phyloP scores from a whole-genome alignment of 23 tunicate genomes.

The Ciona savignyi region DNA sequence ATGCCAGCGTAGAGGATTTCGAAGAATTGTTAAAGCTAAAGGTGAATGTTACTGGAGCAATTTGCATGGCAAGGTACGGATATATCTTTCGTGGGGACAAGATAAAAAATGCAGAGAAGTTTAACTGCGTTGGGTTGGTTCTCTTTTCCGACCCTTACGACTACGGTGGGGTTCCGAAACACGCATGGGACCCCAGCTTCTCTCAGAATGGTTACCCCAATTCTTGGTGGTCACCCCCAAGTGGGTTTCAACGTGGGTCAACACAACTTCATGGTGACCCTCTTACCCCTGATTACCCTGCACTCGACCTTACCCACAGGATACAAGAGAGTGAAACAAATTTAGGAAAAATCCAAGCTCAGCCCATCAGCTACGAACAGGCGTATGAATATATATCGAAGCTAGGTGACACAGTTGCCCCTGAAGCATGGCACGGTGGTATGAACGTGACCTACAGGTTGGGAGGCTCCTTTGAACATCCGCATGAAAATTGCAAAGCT shows the following conservation, averaged over 20 bases:
- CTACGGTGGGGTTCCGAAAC: slow-evolving; percentile 35
- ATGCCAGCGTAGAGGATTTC: slow-evolving; percentile 79
- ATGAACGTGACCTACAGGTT: slow-evolving; percentile 49
- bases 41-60: slow-evolving; percentile 41
- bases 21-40: slow-evolving; percentile 10
- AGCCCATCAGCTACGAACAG: slow-evolving; percentile 74
- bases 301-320: slow-evolving; percentile 61
- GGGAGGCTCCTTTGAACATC: slow-evolving; percentile 36
- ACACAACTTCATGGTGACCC: slow-evolving; percentile 61
- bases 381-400: slow-evolving; percentile 50
- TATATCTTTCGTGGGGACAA: slow-evolving; percentile 73
- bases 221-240: not conserved
- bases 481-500: slow-evolving; percentile 15
- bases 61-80: slow-evolving; percentile 91
- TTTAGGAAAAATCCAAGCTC: slow-evolving; percentile 66
- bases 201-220: not conserved
- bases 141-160: slow-evolving; percentile 78
- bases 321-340: slow-evolving; percentile 21
- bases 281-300: slow-evolving; percentile 74
- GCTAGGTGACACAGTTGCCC: slow-evolving; percentile 57
- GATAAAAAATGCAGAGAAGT: slow-evolving; percentile 50
- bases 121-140: slow-evolving; percentile 69
- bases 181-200: slow-evolving; percentile 9
- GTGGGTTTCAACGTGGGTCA: slow-evolving; percentile 1
- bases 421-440: slow-evolving; percentile 86